These are phyloP conservation scores for Galeopterus variegatus DNA, from an alignment of 2,113 vertebrate species.

Conservation along the genomic window DNA sequence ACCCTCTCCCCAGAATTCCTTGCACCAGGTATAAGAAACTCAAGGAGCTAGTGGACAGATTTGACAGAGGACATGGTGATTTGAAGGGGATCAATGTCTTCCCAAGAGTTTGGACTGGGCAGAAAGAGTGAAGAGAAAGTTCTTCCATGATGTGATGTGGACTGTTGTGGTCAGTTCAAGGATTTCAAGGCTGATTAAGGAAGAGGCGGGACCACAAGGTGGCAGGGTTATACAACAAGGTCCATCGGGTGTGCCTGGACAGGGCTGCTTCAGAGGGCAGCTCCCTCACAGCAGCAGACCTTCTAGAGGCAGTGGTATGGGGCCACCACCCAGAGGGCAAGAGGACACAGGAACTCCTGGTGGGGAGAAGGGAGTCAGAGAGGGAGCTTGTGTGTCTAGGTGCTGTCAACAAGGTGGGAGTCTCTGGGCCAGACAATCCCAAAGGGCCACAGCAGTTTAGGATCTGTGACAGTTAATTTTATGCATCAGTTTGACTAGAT, in stretches of 20 bases:
- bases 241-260: rapidly evolving
- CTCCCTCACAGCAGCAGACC: background rate
- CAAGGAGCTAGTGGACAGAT: background rate
- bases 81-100: background rate
- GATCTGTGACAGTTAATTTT: background rate
- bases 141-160: rapidly evolving
- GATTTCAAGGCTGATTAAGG: background rate
- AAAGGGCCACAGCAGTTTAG: background rate
- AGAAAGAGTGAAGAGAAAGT: background rate
- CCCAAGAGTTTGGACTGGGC: background rate
- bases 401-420: background rate
- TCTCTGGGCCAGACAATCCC: background rate
- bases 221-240: background rate
- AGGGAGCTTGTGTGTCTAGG: rapidly evolving
- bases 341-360: background rate
- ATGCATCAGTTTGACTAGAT: background rate
- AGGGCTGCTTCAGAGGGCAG: too few relatives aligned
- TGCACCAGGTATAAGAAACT: background rate
- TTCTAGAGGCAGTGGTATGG: background rate
- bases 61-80: background rate
- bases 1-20: background rate
- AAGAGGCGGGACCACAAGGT: background rate
- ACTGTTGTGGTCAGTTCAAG: rapidly evolving
- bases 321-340: background rate
- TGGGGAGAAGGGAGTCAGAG: rapidly evolving